These are phyloP conservation scores for Thunnus albacares DNA, from an alignment of 2,797 vertebrate species.

Conservation along the genomic window DNA sequence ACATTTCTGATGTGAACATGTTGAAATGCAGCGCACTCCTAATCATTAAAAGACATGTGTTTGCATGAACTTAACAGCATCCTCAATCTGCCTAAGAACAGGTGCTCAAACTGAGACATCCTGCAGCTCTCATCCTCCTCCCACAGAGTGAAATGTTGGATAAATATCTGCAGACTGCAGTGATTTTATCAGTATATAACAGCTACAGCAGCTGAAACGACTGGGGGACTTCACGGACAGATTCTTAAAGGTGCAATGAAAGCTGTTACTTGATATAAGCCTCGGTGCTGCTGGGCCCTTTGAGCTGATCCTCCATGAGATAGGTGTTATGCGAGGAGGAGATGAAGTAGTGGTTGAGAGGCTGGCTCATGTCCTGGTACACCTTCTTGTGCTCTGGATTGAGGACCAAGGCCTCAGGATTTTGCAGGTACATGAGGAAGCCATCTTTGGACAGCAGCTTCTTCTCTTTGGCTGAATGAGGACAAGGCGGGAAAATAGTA, in stretches of 20 bases:
- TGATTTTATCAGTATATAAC: background rate
- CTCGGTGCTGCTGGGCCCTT: slow-evolving; percentile 95
- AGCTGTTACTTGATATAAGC: slow-evolving; percentile 86
- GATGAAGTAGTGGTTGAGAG: slow-evolving; percentile 96
- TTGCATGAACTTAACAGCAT: no score
- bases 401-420: slow-evolving; percentile 88
- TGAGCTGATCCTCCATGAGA: slow-evolving; percentile 95
- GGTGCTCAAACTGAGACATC: background rate
- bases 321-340: slow-evolving; percentile 99
- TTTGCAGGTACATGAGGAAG: slow-evolving; percentile 94
- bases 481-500: background rate
- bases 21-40: background rate
- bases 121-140: background rate
- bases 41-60: background rate
- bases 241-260: background rate
- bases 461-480: slow-evolving; percentile 88
- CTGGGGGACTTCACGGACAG: background rate
- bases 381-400: slow-evolving; percentile 85
- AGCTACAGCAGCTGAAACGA: background rate
- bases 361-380: slow-evolving; percentile 96
- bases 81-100: no score
- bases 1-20: no score
- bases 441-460: slow-evolving; percentile 94
- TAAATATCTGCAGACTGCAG: slow-evolving; percentile 23
- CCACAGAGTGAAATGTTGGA: background rate